Base-by-base conservation (phyloP, 2,888 invertebrate species). In the Galerucella calmariensis region DNA sequence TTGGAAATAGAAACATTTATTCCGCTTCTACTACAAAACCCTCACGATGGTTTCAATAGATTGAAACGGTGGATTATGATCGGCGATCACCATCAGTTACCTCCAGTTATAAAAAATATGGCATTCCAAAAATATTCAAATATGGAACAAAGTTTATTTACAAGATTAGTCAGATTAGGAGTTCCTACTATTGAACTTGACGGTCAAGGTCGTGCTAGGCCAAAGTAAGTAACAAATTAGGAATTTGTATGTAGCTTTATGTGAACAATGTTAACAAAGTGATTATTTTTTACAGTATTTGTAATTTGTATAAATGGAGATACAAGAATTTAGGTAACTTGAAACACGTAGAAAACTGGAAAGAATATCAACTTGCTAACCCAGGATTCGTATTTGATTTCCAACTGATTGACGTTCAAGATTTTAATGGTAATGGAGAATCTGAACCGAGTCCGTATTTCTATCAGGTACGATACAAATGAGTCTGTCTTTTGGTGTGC, bases 51-150 rank as follows among this genome's bases (percentile, higher is more conserved):
- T 0, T 94, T 93, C 80, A 98, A 97, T 85, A 91, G 99, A 0
- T 89, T 99, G 75, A 99, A 99, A 88, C 91, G 99, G 16, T 99
- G 99, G 99, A 98, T 99, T 82, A 99, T 99, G 99, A 99, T 99
- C 83, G 99, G 99, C 0, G 99, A 96, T 88, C 99, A 99, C 88
- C 98, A 99, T 88, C 99, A 99, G 88, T 89, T 99, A 81, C 99
- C 99, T 0, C 99, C 99, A 0, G 98, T 99, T 12, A 98, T 99
- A 65, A 99, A 99, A 89, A 99, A 99, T 88, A 98, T 99, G 96
- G 99, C 99, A 9, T 99, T 99, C 89, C 99, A 99, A 88, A 99
- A 99, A 87, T 99, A 97, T 88, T 98, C 97, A 71, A 99, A 99
- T 85, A 99, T 99, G 99, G 99, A 99, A 85, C 99, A 99, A 89